Evolutionary conservation across 1,140 invertebrate genomes (phyloP).

Genomic region (Panagrolaimus sp.): DNA sequence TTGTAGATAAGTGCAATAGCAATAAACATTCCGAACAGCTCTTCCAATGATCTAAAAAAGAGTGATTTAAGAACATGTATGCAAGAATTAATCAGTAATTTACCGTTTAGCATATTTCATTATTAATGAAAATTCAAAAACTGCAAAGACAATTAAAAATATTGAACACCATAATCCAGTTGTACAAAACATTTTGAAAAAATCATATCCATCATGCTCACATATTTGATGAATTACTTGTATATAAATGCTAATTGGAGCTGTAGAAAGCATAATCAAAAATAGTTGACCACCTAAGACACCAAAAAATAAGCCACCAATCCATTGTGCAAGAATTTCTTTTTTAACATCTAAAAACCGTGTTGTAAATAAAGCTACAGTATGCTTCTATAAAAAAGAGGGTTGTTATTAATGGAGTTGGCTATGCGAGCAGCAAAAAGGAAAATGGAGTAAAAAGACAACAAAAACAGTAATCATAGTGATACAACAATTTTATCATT

Average conservation of each 20-base stretch:
- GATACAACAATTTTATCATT: no score
- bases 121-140: constrained; percentile 59
- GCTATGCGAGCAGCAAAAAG: no score
- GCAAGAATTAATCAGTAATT: no score
- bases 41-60: constrained; percentile 57
- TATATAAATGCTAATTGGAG: constrained; percentile 6
- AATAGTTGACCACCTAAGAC: constrained; percentile 62
- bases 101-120: constrained; percentile 60
- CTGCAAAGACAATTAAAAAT: constrained; percentile 59
- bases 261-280: constrained; percentile 60
- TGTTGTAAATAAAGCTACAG: constrained; percentile 8
- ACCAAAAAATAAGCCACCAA: constrained; percentile 60
- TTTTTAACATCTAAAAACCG: constrained; percentile 59
- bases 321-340: constrained; percentile 59
- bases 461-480: no score
- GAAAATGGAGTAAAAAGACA: no score
- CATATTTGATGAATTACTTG: constrained; percentile 59
- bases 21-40: constrained; percentile 61
- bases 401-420: no score
- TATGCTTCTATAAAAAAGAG: neutral
- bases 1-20: constrained; percentile 60
- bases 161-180: constrained; percentile 60
- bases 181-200: constrained; percentile 60
- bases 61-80: no score
- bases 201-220: constrained; percentile 58